Base-by-base conservation (phyloP, 2,888 invertebrate genomes). In the Nemurella pictetii region DNA sequence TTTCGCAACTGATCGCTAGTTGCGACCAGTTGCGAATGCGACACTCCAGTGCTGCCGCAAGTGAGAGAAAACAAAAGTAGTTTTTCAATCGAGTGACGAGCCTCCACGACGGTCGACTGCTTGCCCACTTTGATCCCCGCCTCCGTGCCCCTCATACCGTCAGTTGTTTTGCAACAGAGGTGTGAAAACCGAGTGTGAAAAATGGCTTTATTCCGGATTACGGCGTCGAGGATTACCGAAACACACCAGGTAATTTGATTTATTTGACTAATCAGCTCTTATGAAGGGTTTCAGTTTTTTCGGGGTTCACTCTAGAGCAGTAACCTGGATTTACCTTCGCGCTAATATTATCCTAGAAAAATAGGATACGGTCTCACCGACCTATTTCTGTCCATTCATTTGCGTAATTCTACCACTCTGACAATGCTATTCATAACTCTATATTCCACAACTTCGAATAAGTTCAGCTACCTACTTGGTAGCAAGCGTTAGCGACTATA, bases 201-300 rank as follows among this genome's bases (percentile, higher is more conserved):
- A 90, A 94, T 94, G 94, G 93, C 94, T 90, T 90, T 94, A 89
- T 93, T 93, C 91, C 93, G 94, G 91, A 92, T 94, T 90, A 92
- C 94, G 88, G 91, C 93, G 88, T 91, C 92, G 87, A 93, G 91
- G 92, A 90, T 94, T 89, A 90, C 91, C 87, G 94, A 94, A 90
- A 91, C 92, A 89, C 94, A 94, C 35, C 88, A 88, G 88, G 88
- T 88, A 87, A 86, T 84, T 30, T 15, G 0, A 30, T 7, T 4
- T 2, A 2, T 7, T 30, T 28, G 1, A 30, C 78, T 4, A 12
- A 9, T 27, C n/a, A 75, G 2, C 75, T n/a, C 75, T 20, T 20
- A 75, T 1, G 9, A 27, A 75, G 75, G 75, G 27, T 12, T 75
- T 5, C 75, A 12, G 29, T 9, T 78, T 20, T 1, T 78, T n/a